Percentiles rank a stretch among this genome's conserved stretches.
phyloP scores from a whole-genome alignment of 2,113 vertebrate genomes.

The Coptodon rendalli region DNA sequence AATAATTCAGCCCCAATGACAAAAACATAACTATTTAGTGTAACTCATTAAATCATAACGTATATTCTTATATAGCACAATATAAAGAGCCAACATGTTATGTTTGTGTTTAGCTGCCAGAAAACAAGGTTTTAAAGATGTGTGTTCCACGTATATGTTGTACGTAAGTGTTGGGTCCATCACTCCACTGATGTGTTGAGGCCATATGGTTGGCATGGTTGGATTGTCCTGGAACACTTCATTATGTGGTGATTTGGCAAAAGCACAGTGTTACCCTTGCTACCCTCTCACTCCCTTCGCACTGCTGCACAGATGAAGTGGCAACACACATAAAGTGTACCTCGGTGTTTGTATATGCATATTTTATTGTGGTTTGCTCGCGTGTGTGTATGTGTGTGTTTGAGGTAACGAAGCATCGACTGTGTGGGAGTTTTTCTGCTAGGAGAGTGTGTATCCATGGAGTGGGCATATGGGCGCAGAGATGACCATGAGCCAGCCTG shows the following conservation, averaged over 20 bases:
- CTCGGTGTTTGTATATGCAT: conserved; percentile 5
- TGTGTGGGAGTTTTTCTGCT: conserved; percentile 37
- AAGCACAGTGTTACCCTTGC: conserved; percentile 11
- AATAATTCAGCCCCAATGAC: not conserved
- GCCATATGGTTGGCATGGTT: conserved; percentile 37
- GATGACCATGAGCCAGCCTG: conserved; percentile 25
- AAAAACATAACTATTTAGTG: not conserved
- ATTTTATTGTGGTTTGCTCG: not conserved
- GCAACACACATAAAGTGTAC: not conserved
- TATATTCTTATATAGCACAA: not conserved
- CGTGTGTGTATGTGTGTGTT: not conserved
- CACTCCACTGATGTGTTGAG: conserved; percentile 3
- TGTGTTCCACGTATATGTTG: not conserved
- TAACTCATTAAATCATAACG: not conserved
- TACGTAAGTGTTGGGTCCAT: not conserved
- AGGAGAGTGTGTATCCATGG: conserved; percentile 24
- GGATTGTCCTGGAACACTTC: conserved; percentile 21
- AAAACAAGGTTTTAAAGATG: not conserved
- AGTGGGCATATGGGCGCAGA: conserved; percentile 37
- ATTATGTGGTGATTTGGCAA: conserved; percentile 60
- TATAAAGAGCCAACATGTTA: not conserved
- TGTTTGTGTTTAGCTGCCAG: not conserved
- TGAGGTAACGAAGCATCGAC: conserved; percentile 25
- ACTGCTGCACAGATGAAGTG: conserved; percentile 21
- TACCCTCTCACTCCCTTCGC: conserved; percentile 13